A percentile compares a stretch with the other conserved stretches of the same genome.
phyloP scores from a whole-genome alignment of 2,888 invertebrate species.

The Scaptomyza tumidula region DNA sequence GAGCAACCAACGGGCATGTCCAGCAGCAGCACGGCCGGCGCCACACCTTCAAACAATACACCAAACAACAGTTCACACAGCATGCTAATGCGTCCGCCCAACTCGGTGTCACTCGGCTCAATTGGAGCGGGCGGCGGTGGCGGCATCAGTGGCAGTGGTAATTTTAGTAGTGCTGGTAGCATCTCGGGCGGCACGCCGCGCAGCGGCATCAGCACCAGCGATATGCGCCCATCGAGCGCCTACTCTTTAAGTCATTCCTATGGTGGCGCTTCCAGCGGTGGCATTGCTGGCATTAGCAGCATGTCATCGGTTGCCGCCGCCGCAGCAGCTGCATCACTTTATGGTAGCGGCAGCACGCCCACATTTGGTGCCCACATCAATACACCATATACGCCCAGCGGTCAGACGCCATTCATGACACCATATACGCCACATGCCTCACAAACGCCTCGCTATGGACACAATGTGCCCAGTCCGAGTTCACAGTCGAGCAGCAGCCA shows the following conservation, averaged over 20 bases:
- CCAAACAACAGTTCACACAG: constrained; percentile 27
- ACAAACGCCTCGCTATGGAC: constrained; percentile 88
- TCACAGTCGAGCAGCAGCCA: constrained; percentile 76
- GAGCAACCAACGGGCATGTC: constrained; percentile 89
- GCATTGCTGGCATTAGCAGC: not conserved
- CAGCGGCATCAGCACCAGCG: constrained; percentile 63
- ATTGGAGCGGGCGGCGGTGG: constrained; percentile 7
- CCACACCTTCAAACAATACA: constrained; percentile 32
- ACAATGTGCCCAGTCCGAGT: constrained; percentile 83
- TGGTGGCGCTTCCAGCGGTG: constrained; percentile 3
- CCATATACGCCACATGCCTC: constrained; percentile 91
- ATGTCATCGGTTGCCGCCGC: not conserved
- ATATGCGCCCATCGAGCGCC: constrained; percentile 59
- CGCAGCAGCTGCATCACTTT: constrained; percentile 6
- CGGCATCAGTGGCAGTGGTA: constrained; percentile 17
- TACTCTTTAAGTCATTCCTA: constrained; percentile 70
- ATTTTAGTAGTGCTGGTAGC: constrained; percentile 62
- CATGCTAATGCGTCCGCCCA: constrained; percentile 59
- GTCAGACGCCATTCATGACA: constrained; percentile 97
- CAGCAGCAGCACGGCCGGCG: not conserved
- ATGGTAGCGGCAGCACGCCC: constrained; percentile 84
- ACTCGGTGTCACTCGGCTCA: constrained; percentile 8
- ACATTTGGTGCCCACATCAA: constrained; percentile 87
- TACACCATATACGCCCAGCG: constrained; percentile 95
- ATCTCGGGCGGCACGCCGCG: constrained; percentile 65